These are phyloP conservation scores for Ceratothoa steindachneri DNA, from an alignment of 2,888 invertebrate genomes.

Conservation along the genomic window DNA sequence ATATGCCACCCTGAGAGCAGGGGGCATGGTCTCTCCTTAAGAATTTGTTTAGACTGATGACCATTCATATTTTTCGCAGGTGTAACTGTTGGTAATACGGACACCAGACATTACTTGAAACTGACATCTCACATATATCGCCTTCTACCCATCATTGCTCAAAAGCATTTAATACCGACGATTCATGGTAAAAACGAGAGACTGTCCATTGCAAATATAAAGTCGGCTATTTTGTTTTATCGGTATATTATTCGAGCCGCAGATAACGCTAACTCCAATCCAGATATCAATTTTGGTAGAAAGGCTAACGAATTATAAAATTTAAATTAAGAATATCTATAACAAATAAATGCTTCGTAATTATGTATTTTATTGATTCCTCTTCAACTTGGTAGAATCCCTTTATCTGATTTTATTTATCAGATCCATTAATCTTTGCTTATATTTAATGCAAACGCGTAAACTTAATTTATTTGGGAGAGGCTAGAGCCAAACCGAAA, in stretches of 20 bases:
- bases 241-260: conserved; percentile 50
- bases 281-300: neutral
- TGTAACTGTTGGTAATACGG: conserved; percentile 54
- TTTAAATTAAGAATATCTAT: neutral
- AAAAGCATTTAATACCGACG: conserved; percentile 51
- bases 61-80: too few relatives aligned
- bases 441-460: too few relatives aligned
- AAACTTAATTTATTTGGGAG: too few relatives aligned
- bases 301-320: conserved; percentile 1
- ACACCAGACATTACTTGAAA: conserved; percentile 55
- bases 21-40: too few relatives aligned
- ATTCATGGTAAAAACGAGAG: conserved; percentile 58
- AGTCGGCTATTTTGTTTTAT: conserved; percentile 56
- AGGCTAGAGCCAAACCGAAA: too few relatives aligned
- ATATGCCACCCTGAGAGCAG: too few relatives aligned
- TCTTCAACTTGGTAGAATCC: too few relatives aligned
- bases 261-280: neutral
- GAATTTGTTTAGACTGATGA: too few relatives aligned
- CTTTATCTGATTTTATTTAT: too few relatives aligned
- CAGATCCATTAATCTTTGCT: too few relatives aligned
- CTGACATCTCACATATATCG: conserved; percentile 55
- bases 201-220: conserved; percentile 55
- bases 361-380: too few relatives aligned
- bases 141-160: conserved; percentile 53
- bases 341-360: too few relatives aligned